Base-by-base conservation (phyloP, 1,140 invertebrate genomes). In the Cherax destructor region DNA sequence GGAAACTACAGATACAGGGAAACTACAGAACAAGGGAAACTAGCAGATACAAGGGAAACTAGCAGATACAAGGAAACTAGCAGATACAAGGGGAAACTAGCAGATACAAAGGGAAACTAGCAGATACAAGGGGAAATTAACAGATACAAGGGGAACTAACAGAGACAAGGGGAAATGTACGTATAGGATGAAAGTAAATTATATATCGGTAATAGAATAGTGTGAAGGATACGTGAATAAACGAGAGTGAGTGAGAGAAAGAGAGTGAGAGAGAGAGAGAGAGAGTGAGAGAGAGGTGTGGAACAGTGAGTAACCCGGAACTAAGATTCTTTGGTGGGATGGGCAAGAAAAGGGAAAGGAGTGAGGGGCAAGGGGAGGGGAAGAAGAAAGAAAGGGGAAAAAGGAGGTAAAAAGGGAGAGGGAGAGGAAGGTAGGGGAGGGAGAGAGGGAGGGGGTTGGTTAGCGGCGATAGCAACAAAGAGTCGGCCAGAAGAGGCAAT, bases 401-500 rank as follows among this genome's bases (percentile, higher is more conserved):
- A 6, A n/a, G n/a, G 69, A 18, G 1, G 11, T 56, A 56, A 10
- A 56, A 6, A 13, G 21, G 21, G 6, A 18, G 18, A 21, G 65
- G 16, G 16, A 18, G 18, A 6, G 18, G 16, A 69, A 3, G 16
- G 21, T 13, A 18, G 65, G 65, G 61, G 21, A 18, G 61, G 61
- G 18, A 16, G 65, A 16, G 9, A 65, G 18, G 21, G 65, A 13
- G 18, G 65, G 16, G 21, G 65, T 1, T 56, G 52, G 52, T 56
- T 56, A 21, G 69, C 6, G 69, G n/a, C 69, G 69, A 74, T 74
- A 74, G 83, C 83, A 84, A 84, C 83, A 84, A 84, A 84, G 83
- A 84, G 59, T 84, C 59, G 83, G 61, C 41, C 83, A 84, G 83
- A 84, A 84, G 83, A 84, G 83, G 59, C 83, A 59, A 84, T 84